Evolutionary conservation across 1,140 invertebrate species (phyloP), one percentile per base, ranked within the genome.

Genomic region (Hyles euphorbiae): DNA sequence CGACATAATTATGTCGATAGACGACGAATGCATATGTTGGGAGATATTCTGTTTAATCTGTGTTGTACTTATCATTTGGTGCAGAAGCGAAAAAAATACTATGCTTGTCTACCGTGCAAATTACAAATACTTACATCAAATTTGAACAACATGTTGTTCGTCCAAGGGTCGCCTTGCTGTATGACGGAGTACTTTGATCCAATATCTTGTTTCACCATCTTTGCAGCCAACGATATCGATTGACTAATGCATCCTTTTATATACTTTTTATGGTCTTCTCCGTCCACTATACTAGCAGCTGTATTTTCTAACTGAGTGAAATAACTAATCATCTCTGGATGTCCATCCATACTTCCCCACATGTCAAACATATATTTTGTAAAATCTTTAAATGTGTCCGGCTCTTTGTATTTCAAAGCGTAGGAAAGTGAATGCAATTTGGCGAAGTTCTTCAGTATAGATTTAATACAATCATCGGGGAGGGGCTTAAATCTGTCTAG

Each of bases 371-470:
- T 45, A 11, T 44, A 56, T 0, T 45, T 55, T 10, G 45, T 60
- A 11, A 65, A 60, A 10, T 56, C 36, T 7, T 70, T 45, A 58
- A 82, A 89, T 4, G 65, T 57, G 3, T 79, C 71, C 7, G 74
- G 74, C 43, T 87, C 69, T 49, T 81, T 76, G 34, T 83, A 63
- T 56, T 88, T 89, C 34, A 91, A 68, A 0, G 88, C 89, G 62
- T 89, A 83, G 0, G 90, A 90, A 0, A 90, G 53, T 0, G 91
- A 91, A 74, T 93, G 92, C 9, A 90, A 82, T 53, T 84, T 88
- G 5, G 84, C 92, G 65, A 92, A 84, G n/a, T 79, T 81, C 58
- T 83, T 74, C 33, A 92, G 74, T 0, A 90, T 81, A 3, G 89
- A 46, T 9, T 67, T 71, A 3, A 90, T 70, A 62, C 91, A 88